Percentiles rank a stretch among this genome's conserved stretches.
Conservation (phyloP, 1,140 invertebrate species). For the Panagrolaimus sp. region DNA sequence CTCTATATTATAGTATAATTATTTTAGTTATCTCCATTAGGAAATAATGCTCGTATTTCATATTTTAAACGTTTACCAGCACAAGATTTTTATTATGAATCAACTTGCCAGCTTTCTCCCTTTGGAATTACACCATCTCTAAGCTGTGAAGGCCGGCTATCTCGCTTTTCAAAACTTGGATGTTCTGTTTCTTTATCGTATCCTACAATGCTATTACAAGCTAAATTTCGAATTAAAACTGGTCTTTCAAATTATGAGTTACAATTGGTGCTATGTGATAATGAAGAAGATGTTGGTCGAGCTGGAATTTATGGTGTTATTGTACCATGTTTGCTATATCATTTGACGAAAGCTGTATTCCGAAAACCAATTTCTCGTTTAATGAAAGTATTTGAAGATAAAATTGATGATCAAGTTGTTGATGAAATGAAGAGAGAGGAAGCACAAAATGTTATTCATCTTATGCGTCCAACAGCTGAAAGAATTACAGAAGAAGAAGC, state of each 20-base stretch:
- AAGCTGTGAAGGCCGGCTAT: conserved; percentile 40
- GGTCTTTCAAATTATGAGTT: conserved; percentile 49
- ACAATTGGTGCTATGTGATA: conserved; percentile 50
- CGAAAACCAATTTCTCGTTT: conserved; percentile 28
- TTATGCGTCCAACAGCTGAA: conserved; percentile 70
- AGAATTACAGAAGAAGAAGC: conserved; percentile 67
- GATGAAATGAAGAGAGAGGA: conserved; percentile 46
- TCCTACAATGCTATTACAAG: conserved; percentile 38
- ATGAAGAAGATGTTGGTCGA: conserved; percentile 43
- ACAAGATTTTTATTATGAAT: conserved; percentile 37
- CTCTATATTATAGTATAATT: not conserved
- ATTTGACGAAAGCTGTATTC: conserved; percentile 38
- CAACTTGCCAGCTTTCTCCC: conserved; percentile 15
- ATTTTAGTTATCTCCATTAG: conserved; percentile 2
- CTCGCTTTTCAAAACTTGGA: conserved; percentile 41
- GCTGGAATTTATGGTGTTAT: conserved; percentile 43
- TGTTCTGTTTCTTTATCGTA: conserved; percentile 33
- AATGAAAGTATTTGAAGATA: conserved; percentile 44
- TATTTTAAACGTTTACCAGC: conserved; percentile 33
- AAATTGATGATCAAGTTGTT: conserved; percentile 33
- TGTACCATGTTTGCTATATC: conserved; percentile 35
- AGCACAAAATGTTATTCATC: conserved; percentile 60
- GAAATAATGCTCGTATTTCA: conserved; percentile 27
- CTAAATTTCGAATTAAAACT: conserved; percentile 46
- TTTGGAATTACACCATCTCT: conserved; percentile 44